A percentile compares a stretch with the other conserved stretches of the same genome.
These are phyloP conservation scores for Actenoides hombroni DNA, from an alignment of 2,113 vertebrate species.

Conservation along the genomic window DNA sequence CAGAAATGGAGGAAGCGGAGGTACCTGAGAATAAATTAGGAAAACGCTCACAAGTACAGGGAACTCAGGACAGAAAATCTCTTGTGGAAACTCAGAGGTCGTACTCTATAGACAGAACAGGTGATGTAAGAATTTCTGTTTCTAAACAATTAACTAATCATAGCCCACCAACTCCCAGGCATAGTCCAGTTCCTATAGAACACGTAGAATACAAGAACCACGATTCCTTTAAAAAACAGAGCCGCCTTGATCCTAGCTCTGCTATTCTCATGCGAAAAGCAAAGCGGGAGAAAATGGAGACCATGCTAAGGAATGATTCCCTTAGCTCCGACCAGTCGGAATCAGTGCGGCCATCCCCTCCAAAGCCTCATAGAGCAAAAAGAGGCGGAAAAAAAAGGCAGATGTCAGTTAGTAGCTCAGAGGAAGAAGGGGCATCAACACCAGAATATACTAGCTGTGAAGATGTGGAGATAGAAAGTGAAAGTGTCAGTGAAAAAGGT, in stretches of 20 bases:
- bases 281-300: slow-evolving; percentile 90
- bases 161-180: slow-evolving; percentile 79
- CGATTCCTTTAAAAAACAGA: slow-evolving; percentile 84
- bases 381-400: slow-evolving; percentile 92
- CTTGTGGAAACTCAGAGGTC: slow-evolving; percentile 83
- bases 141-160: slow-evolving; percentile 75
- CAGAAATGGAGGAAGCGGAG: slow-evolving; percentile 76
- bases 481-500: slow-evolving; percentile 97
- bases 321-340: slow-evolving; percentile 98
- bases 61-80: slow-evolving; percentile 79
- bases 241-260: slow-evolving; percentile 83
- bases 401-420: slow-evolving; percentile 99
- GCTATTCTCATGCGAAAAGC: slow-evolving; percentile 82
- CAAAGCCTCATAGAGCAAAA: slow-evolving; percentile 90
- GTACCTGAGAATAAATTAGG: slow-evolving; percentile 80
- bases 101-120: slow-evolving; percentile 86
- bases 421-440: slow-evolving; percentile 97
- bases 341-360: slow-evolving; percentile 91
- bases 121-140: slow-evolving; percentile 78
- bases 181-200: slow-evolving; percentile 71
- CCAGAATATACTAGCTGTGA: slow-evolving; percentile 99
- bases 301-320: slow-evolving; percentile 94
- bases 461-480: slow-evolving; percentile 97
- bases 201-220: slow-evolving; percentile 81
- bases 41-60: slow-evolving; percentile 76